Conservation (phyloP, 53 echinoderm and acorn worm species). For the Temnopleurus reevesii region DNA sequence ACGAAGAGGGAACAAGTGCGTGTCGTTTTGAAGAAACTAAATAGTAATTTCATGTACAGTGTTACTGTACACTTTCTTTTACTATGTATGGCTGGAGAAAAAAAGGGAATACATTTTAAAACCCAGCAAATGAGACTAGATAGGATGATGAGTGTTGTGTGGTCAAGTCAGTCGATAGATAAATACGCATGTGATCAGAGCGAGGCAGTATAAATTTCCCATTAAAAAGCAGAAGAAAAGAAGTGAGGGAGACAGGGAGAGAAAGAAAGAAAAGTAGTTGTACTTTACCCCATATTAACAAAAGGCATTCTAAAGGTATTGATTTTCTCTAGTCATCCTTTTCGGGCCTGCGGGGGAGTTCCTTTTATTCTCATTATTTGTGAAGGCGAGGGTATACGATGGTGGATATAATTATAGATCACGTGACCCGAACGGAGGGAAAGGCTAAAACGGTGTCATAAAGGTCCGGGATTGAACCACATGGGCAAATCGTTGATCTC, state of each 20-base stretch:
- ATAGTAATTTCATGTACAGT: too few species aligned
- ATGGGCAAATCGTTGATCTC: too few species aligned
- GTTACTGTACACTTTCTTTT: too few species aligned
- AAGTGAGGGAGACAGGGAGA: neutral
- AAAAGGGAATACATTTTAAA: too few species aligned
- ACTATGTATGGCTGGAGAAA: too few species aligned
- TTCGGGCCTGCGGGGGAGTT: neutral
- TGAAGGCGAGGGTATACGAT: neutral
- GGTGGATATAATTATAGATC: neutral
- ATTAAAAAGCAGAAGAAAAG: slow-evolving; percentile 22
- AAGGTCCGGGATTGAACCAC: too few species aligned
- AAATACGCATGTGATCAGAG: neutral
- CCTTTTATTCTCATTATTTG: neutral
- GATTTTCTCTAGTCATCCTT: slow-evolving; percentile 9
- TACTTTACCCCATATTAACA: slow-evolving; percentile 44
- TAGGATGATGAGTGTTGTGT: neutral
- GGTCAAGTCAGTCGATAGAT: neutral
- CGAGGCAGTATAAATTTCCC: slow-evolving; percentile 24
- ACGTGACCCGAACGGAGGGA: slow-evolving; percentile 43
- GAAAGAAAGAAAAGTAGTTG: neutral
- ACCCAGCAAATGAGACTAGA: too few species aligned
- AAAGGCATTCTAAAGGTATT: slow-evolving; percentile 51
- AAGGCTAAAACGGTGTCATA: neutral
- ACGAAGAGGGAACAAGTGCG: too few species aligned
- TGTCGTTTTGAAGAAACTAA: too few species aligned